A percentile compares a stretch with the other conserved stretches of the same genome.
Conservation (phyloP, 1,140 invertebrate species). For the Argopecten irradians region DNA sequence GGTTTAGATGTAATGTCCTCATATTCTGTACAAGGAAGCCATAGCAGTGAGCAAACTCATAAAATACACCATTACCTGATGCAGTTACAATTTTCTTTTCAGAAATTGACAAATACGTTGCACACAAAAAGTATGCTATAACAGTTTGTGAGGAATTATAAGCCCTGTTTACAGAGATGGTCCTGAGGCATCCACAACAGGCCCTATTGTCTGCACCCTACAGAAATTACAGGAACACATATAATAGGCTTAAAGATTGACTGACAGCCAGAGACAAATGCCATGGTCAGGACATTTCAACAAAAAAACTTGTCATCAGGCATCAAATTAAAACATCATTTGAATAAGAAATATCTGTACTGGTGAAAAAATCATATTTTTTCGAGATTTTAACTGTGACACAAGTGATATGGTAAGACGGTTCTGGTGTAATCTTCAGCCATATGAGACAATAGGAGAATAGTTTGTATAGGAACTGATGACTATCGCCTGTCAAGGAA, state of each 20-base stretch:
- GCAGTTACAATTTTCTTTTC: neutral
- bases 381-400: neutral
- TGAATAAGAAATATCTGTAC: neutral
- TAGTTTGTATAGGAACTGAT: neutral
- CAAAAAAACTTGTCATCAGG: conserved; percentile 10
- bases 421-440: neutral
- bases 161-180: neutral
- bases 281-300: neutral
- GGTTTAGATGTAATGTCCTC: neutral
- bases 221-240: neutral
- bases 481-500: neutral
- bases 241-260: neutral
- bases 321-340: neutral
- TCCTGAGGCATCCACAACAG: neutral
- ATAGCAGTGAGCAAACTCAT: neutral
- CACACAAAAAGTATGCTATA: conserved; percentile 9
- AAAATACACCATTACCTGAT: conserved; percentile 2
- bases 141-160: neutral
- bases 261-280: neutral
- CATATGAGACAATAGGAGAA: neutral
- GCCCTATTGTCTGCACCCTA: neutral
- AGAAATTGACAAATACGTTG: neutral
- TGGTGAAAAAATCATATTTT: neutral
- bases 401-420: neutral
- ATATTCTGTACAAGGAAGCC: neutral